Evolutionary conservation across 2,113 vertebrate genomes (phyloP), one percentile per base, ranked within the genome.

Genomic region (Gobius niger): DNA sequence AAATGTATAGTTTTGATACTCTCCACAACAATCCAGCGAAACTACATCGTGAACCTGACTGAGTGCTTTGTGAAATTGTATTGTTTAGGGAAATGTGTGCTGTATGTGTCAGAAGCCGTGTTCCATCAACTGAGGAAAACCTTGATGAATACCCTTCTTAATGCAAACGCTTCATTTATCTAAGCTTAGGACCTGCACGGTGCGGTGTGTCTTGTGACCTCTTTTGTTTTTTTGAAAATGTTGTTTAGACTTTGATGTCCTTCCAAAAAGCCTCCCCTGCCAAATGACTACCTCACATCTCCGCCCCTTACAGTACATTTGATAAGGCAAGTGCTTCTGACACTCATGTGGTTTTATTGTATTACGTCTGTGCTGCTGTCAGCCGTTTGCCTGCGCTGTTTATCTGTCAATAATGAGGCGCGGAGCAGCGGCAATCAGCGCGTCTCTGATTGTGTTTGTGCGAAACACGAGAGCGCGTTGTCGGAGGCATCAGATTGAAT

Each of bases 331-430:
- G 56, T 41, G 47, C 62, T 76, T 68, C 19, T 3, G 78, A 81
- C 79, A 78, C 60, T 69, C 75, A 84, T 77, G 82, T 63, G 57
- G 5, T 16, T 40, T 60, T 24, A 46, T 83, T 85, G 75, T 72
- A 78, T 81, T 54, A 41, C 41, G 66, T 74, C 79, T 14, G 1
- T 15, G 44, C 81, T 19, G 60, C 65, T 53, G 70, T 88, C 83
- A 81, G 83, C 83, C 73, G 75, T 88, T 89, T 84, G 70, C 56
- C 76, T 59, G 72, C 1, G 57, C 71, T 87, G 81, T 90, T 87
- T 82, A 79, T 87, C 80, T 79, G 68, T 84, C 81, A 76, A 71
- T 86, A 84, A 87, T 75, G 84, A 88, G 81, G 47, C 67, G 67
- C 80, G 78, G 65, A 65, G 77, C 78, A 73, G 82, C 67, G 71